These are phyloP conservation scores for Diplolepis rosae DNA, from an alignment of 2,888 invertebrate genomes.

Conservation along the genomic window DNA sequence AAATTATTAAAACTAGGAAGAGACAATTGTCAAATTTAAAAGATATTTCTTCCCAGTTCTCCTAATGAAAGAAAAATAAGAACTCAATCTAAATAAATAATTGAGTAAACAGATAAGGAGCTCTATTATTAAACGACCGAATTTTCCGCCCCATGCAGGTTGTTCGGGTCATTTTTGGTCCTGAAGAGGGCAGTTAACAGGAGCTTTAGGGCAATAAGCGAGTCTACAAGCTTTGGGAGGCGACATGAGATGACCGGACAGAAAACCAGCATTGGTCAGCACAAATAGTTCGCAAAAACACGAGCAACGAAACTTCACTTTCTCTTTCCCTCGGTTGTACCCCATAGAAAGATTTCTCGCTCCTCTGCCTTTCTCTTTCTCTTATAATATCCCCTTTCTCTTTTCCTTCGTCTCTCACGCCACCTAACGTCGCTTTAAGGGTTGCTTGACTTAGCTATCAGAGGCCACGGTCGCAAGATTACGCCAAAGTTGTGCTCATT, in stretches of 20 bases:
- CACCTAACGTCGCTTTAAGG: constrained; percentile 47
- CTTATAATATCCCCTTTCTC: constrained; percentile 10
- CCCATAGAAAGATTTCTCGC: constrained; percentile 37
- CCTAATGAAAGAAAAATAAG: background rate
- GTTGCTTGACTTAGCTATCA: constrained; percentile 50
- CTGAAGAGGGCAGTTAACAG: constrained; percentile 64
- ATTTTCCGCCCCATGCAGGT: constrained; percentile 37
- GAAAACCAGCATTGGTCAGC: constrained; percentile 70
- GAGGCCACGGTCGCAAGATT: constrained; percentile 58
- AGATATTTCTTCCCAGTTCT: background rate
- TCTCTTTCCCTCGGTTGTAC: constrained; percentile 43
- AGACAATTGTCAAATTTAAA: background rate
- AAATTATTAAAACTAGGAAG: no score
- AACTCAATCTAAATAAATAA: background rate
- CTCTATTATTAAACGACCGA: constrained; percentile 31
- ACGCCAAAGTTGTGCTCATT: constrained; percentile 67
- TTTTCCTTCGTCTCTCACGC: constrained; percentile 27
- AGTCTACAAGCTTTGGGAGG: constrained; percentile 69
- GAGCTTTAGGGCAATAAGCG: constrained; percentile 68
- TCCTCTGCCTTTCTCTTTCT: constrained; percentile 39
- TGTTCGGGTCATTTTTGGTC: constrained; percentile 47
- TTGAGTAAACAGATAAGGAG: background rate
- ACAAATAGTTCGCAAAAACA: constrained; percentile 67
- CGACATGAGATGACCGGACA: constrained; percentile 67
- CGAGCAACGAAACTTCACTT: constrained; percentile 51